Evolutionary conservation across 92 coral and sea anemone genomes (phyloP).

Genomic region (Pocillopora meandrina): DNA sequence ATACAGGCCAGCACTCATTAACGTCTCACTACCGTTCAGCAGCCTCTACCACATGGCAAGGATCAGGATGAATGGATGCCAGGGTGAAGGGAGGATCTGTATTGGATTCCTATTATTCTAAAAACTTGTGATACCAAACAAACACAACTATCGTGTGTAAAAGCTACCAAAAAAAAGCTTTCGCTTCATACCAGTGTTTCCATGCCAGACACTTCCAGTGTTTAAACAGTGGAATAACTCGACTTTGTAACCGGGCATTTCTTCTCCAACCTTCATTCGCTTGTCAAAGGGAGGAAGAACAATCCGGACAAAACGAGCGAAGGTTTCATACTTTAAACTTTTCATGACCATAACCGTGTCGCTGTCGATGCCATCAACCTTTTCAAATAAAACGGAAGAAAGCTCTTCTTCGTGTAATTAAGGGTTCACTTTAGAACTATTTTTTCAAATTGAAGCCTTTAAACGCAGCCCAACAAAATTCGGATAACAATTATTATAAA

Average conservation of each 20-base stretch:
- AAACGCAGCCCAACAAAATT: background rate
- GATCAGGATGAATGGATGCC: too few relatives aligned
- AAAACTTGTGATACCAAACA: too few relatives aligned
- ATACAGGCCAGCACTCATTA: too few relatives aligned
- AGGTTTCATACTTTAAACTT: background rate
- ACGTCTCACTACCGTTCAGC: too few relatives aligned
- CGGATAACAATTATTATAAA: too few relatives aligned
- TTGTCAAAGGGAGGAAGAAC: conserved; percentile 20
- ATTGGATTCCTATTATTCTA: too few relatives aligned
- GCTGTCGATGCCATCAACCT: conserved; percentile 11
- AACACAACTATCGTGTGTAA: background rate
- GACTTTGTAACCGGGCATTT: conserved; percentile 10
- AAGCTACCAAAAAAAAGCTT: background rate
- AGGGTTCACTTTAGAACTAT: too few relatives aligned
- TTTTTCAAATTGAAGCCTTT: too few relatives aligned
- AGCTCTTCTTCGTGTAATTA: background rate
- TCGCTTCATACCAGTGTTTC: background rate
- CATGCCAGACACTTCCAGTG: background rate
- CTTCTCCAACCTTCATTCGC: background rate
- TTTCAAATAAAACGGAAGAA: background rate
- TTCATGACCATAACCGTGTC: conserved; percentile 6
- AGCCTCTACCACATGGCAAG: too few relatives aligned
- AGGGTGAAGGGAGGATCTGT: too few relatives aligned
- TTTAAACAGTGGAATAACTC: conserved; percentile 4
- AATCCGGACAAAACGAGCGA: conserved; percentile 14